Base-by-base conservation (phyloP, 2,888 invertebrate species). In the Cheilosia soror region DNA sequence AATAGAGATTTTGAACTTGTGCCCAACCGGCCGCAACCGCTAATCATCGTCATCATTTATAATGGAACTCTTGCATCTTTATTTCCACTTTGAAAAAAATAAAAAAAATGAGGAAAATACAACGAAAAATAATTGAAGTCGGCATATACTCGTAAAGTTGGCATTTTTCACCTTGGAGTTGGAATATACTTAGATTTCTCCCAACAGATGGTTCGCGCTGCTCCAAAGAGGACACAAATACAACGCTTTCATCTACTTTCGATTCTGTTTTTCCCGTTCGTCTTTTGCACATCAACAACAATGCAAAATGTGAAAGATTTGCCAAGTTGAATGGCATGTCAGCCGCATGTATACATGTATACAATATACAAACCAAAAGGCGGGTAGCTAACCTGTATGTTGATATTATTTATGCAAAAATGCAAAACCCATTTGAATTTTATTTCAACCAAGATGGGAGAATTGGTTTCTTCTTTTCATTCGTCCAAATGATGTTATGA, bases 171-270 rank as follows among this genome's bases (percentile, higher is more conserved):
- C 72, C 73, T 60, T 73, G 73, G 20, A 47, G n/a, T 2, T 20
- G 20, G 20, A n/a, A 71, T 57, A 40, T 20, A 31, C 31, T 58
- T 51, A 79, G 47, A 80, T 80, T 80, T 80, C 79, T 53, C 79
- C 40, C 27, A 51, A 40, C 62, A 51, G 58, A 58, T 51, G 57
- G 66, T 65, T 20, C 20, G 20, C 20, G 20, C 20, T 20, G 40
- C 4, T 53, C 33, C 15, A 69, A 69, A 11, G 78, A 78, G 49
- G 66, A 80, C 29, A 55, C 25, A 27, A 6, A 13, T 65, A 75
- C 69, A 65, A 42, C 75, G 75, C 81, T 75, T 75, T 80, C 75
- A 80, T 80, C 76, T 80, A 75, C 81, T 81, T 81, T 81, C 75
- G 63, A 76, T 81, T 76, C 60, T 75, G 25, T 55, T 69, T 76